Percentiles rank a stretch among this genome's conserved stretches.
These are phyloP conservation scores for Luperina testacea DNA, from an alignment of 2,888 invertebrate species.

Conservation along the genomic window DNA sequence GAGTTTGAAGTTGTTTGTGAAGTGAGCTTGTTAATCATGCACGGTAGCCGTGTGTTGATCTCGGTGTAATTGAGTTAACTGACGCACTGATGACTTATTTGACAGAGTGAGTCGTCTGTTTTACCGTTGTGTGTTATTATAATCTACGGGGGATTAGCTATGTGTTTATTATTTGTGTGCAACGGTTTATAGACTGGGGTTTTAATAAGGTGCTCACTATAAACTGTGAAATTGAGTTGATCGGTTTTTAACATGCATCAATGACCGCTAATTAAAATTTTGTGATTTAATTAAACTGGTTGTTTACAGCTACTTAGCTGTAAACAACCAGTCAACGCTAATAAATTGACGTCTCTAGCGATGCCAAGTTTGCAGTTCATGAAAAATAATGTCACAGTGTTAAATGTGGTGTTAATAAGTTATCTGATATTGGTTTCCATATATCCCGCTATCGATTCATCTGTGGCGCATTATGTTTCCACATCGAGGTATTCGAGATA, in stretches of 20 bases:
- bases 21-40: constrained; percentile 82
- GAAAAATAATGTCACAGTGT: constrained; percentile 27
- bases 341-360: constrained; percentile 28
- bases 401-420: constrained; percentile 37
- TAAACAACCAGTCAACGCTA: constrained; percentile 1
- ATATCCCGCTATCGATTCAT: constrained; percentile 75
- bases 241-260: constrained; percentile 55
- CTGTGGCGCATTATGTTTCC: constrained; percentile 85
- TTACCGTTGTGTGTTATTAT: constrained; percentile 80
- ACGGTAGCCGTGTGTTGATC: constrained; percentile 89
- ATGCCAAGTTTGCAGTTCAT: background rate
- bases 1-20: constrained; percentile 74
- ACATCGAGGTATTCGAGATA: constrained; percentile 89
- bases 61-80: constrained; percentile 89
- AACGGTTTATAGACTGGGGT: constrained; percentile 65
- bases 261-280: constrained; percentile 56
- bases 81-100: constrained; percentile 90
- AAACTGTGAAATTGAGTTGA: constrained; percentile 62
- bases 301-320: constrained; percentile 24
- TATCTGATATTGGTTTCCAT: constrained; percentile 47
- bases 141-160: constrained; percentile 77
- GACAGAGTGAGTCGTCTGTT: constrained; percentile 87
- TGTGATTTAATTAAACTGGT: constrained; percentile 47
- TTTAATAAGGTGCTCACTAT: constrained; percentile 66
- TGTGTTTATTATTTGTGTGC: constrained; percentile 73